A percentile compares a stretch with the other conserved stretches of the same genome.
Evolutionary conservation across 2,113 vertebrate species (phyloP).

Genomic region (Machaerirhynchus nigripectus): DNA sequence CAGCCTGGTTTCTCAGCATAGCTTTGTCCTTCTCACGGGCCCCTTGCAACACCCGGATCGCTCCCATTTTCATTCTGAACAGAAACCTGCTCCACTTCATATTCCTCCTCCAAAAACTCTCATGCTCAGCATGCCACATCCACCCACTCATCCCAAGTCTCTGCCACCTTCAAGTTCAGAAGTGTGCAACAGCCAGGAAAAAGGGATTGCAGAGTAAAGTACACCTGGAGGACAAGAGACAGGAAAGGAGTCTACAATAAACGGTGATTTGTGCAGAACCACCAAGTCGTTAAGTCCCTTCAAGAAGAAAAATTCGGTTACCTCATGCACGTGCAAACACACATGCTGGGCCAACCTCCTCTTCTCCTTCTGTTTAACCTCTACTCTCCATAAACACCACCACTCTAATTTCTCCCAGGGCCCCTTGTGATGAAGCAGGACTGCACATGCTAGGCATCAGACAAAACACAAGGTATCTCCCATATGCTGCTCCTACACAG

Average conservation of each 20-base stretch:
- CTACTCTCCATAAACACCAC: not conserved
- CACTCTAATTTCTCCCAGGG: not conserved
- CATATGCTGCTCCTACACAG: not conserved
- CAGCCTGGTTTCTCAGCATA: not conserved
- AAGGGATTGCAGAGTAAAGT: not conserved
- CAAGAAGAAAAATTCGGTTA: not conserved
- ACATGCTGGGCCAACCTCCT: not conserved
- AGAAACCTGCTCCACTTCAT: constrained; percentile 5
- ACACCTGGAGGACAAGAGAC: not conserved
- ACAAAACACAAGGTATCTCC: not conserved
- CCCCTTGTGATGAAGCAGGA: not conserved
- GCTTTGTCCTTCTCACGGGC: not conserved
- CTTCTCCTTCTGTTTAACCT: not conserved
- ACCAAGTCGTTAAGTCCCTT: not conserved
- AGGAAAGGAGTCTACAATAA: not conserved
- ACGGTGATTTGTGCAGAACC: not conserved
- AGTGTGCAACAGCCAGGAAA: rapidly evolving
- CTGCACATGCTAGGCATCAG: not conserved
- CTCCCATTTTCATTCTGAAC: not conserved
- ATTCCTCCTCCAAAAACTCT: constrained; percentile 26
- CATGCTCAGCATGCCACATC: not conserved
- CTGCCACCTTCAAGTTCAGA: not conserved
- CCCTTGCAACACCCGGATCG: not conserved
- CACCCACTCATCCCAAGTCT: not conserved
- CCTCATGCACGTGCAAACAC: rapidly evolving